These are phyloP conservation scores for Argyresthia goedartella DNA, from an alignment of 2,888 invertebrate species.

Conservation along the genomic window DNA sequence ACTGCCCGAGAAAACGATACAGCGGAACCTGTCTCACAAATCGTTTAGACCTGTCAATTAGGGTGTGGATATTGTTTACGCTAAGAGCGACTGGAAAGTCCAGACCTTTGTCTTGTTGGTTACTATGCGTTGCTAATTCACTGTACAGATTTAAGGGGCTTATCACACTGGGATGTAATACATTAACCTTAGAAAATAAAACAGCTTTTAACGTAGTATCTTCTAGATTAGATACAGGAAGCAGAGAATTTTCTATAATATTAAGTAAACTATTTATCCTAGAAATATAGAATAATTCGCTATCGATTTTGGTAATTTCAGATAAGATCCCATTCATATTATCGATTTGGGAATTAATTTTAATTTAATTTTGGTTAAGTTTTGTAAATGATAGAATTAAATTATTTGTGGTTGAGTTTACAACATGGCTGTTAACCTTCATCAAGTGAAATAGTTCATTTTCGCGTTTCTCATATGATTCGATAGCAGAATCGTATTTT, in stretches of 20 bases:
- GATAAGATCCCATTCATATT: neutral
- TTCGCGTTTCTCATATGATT: neutral
- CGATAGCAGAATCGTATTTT: conserved; percentile 18
- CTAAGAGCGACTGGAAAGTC: neutral
- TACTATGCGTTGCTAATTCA: neutral
- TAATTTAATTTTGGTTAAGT: conserved; percentile 14
- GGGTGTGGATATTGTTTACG: too few relatives aligned
- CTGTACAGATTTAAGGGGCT: neutral
- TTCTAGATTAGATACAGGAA: neutral
- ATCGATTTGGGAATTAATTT: conserved; percentile 7
- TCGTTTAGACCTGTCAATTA: too few relatives aligned
- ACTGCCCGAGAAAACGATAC: too few relatives aligned
- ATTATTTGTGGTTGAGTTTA: too few relatives aligned
- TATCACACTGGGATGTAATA: neutral
- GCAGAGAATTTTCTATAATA: too few relatives aligned
- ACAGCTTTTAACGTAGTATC: neutral
- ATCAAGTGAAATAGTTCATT: conserved; percentile 4
- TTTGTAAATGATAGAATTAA: conserved; percentile 11
- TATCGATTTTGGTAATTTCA: neutral
- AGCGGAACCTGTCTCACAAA: too few relatives aligned
- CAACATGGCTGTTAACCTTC: conserved; percentile 13
- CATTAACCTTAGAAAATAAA: neutral
- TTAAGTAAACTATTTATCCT: neutral
- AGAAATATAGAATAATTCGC: neutral
- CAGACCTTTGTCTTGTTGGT: neutral